These are phyloP conservation scores for Linnaemya vulpina DNA, from an alignment of 2,888 invertebrate genomes.

Conservation along the genomic window DNA sequence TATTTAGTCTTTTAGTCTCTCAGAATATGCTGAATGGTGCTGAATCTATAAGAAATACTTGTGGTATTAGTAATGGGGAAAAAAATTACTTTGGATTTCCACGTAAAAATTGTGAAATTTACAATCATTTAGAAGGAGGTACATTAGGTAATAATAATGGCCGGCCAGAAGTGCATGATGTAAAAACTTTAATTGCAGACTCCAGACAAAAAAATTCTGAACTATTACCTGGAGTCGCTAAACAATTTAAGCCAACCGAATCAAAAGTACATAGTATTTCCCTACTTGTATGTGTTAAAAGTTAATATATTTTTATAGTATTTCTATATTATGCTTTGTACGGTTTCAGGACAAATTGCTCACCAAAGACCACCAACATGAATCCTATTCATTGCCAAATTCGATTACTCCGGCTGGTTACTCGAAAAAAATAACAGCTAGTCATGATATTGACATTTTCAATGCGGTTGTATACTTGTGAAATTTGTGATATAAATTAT, in stretches of 20 bases:
- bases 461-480: slow-evolving; percentile 36
- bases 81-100: background rate
- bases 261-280: slow-evolving; percentile 27
- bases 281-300: slow-evolving; percentile 26
- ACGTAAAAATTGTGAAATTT: slow-evolving; percentile 11
- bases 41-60: slow-evolving; percentile 73
- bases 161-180: slow-evolving; percentile 86
- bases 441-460: slow-evolving; percentile 10
- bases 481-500: background rate
- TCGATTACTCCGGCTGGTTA: background rate
- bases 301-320: background rate
- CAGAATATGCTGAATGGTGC: slow-evolving; percentile 82
- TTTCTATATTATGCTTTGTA: background rate
- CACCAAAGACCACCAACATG: slow-evolving; percentile 33
- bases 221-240: slow-evolving; percentile 87
- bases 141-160: slow-evolving; percentile 83
- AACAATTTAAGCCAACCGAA: slow-evolving; percentile 84
- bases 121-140: slow-evolving; percentile 74
- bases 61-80: slow-evolving; percentile 48
- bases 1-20: slow-evolving; percentile 78
- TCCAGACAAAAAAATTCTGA: slow-evolving; percentile 91
- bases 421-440: slow-evolving; percentile 33
- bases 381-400: slow-evolving; percentile 29
- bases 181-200: slow-evolving; percentile 90
- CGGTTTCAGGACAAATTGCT: slow-evolving; percentile 48